These are phyloP conservation scores for Etia nguti DNA, from an alignment of 2,113 vertebrate species.

Conservation along the genomic window DNA sequence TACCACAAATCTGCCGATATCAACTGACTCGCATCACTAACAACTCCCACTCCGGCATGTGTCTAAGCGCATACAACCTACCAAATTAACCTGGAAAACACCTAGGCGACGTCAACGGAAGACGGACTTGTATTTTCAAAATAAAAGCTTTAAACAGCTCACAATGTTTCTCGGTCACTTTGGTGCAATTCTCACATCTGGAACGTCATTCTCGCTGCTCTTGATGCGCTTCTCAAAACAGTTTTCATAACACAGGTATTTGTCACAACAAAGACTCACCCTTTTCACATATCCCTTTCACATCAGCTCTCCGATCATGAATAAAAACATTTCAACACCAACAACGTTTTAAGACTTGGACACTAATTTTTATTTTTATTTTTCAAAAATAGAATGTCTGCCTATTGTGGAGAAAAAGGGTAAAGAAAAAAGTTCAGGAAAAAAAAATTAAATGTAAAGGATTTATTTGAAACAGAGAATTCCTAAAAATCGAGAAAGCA, in stretches of 20 bases:
- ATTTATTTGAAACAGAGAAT: not conserved
- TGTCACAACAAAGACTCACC: not conserved
- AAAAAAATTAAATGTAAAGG: not conserved
- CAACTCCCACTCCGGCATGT: no score
- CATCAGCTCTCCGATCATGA: not conserved
- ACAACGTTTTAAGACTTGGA: not conserved
- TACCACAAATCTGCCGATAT: not conserved
- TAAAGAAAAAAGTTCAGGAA: not conserved
- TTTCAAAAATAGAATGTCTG: accelerated
- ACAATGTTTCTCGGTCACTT: not conserved
- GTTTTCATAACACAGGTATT: not conserved
- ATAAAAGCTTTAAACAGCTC: not conserved
- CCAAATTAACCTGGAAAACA: not conserved
- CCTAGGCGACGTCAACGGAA: not conserved
- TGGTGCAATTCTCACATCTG: no score
- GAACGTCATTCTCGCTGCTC: no score
- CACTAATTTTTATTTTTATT: not conserved
- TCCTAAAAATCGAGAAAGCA: not conserved
- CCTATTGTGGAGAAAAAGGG: not conserved
- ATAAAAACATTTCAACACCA: not conserved
- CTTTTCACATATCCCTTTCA: not conserved
- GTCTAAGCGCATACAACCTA: accelerated
- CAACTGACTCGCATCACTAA: not conserved
- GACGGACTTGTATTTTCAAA: not conserved
- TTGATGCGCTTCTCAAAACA: not conserved